phyloP scores from a whole-genome alignment of 2,888 invertebrate genomes.

The Teinopalpus imperialis region DNA sequence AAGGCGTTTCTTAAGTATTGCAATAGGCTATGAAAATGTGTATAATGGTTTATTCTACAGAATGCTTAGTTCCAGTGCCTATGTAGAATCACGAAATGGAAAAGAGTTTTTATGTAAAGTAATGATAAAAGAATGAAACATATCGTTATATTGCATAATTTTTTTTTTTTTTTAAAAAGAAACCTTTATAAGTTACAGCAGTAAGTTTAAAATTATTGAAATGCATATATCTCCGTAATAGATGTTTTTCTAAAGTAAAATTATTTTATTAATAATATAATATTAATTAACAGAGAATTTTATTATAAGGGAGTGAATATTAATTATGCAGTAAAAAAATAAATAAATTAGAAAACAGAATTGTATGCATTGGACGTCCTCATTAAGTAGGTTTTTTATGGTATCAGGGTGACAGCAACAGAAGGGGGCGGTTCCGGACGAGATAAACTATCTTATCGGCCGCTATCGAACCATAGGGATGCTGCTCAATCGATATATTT shows the following conservation, averaged over 20 bases:
- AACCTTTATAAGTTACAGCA: too few species aligned
- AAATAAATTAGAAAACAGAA: slow-evolving; percentile 29
- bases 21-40: slow-evolving; percentile 57
- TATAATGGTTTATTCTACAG: slow-evolving; percentile 20
- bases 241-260: slow-evolving; percentile 2
- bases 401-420: slow-evolving; percentile 44
- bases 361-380: slow-evolving; percentile 37
- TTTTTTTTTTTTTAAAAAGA: too few species aligned
- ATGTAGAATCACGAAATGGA: too few species aligned
- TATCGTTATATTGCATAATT: too few species aligned
- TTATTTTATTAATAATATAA: background rate
- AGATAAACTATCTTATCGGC: slow-evolving; percentile 72
- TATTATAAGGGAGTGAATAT: slow-evolving; percentile 1
- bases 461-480: slow-evolving; percentile 54
- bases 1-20: slow-evolving; percentile 46
- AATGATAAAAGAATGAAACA: too few species aligned
- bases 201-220: too few species aligned
- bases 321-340: background rate
- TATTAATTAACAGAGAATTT: too few species aligned
- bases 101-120: too few species aligned
- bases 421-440: slow-evolving; percentile 45
- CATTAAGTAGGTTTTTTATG: slow-evolving; percentile 41
- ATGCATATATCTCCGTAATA: too few species aligned
- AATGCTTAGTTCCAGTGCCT: slow-evolving; percentile 13
- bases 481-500: slow-evolving; percentile 58